Conservation (phyloP, 2,113 vertebrate species). For the Spermophilus dauricus region DNA sequence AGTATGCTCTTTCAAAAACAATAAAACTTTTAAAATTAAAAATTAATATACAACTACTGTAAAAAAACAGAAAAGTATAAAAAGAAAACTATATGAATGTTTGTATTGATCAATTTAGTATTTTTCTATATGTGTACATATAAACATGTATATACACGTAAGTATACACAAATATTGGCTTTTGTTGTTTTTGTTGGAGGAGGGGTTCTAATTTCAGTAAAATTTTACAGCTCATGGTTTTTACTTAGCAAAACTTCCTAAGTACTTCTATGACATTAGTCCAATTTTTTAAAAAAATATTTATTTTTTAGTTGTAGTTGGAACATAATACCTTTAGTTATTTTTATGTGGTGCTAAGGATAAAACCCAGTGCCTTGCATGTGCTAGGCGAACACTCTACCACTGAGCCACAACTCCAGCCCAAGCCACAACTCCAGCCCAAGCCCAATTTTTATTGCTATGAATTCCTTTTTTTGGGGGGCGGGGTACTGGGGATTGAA, state of each 20-base stretch:
- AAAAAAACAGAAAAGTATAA: constrained; percentile 23
- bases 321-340: no score
- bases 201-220: background rate
- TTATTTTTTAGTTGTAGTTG: no score
- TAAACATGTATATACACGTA: background rate
- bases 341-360: no score
- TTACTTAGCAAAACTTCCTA: background rate
- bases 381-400: no score
- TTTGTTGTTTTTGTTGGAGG: background rate
- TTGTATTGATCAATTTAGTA: background rate
- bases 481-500: no score
- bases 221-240: background rate
- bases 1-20: constrained; percentile 39
- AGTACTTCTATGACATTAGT: background rate
- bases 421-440: no score
- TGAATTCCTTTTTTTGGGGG: no score
- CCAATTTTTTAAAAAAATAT: background rate
- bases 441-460: no score
- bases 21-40: constrained; percentile 35
- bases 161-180: background rate
- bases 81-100: constrained; percentile 4
- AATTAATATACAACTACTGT: background rate
- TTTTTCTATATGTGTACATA: background rate
- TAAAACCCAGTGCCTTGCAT: no score
- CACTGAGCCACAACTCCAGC: no score